Evolutionary conservation across 1,140 invertebrate genomes (phyloP).

Genomic region (Fopius arisanus): DNA sequence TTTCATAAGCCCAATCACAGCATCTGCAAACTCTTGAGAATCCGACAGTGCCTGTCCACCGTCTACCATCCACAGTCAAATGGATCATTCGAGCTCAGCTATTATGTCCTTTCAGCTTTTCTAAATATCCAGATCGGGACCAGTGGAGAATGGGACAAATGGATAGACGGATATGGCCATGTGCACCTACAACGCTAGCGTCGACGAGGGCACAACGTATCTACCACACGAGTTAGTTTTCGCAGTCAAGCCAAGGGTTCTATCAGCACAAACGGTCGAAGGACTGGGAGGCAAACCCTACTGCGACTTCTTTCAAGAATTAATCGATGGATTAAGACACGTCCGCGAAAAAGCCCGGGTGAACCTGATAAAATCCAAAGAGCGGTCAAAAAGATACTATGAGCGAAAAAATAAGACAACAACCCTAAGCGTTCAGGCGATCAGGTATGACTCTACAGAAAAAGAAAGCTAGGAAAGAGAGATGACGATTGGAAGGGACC

Average conservation of each 20-base stretch:
- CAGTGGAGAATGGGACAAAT: neutral
- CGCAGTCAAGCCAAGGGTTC: no score
- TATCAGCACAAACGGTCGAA: neutral
- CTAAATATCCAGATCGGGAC: no score
- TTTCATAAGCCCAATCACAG: no score
- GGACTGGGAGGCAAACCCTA: neutral
- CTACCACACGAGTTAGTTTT: constrained; percentile 12
- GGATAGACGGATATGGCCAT: neutral
- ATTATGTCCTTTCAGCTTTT: no score
- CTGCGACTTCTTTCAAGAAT: neutral
- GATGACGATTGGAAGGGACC: neutral
- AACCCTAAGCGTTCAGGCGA: neutral
- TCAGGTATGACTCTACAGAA: neutral
- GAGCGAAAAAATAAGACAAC: constrained; percentile 6
- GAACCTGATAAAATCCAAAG: constrained; percentile 12
- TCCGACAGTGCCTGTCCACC: no score
- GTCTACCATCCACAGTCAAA: no score
- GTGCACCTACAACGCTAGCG: neutral
- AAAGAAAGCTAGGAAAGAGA: neutral
- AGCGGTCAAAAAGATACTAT: neutral
- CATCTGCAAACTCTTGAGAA: no score
- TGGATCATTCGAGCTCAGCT: no score
- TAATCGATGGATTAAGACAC: neutral
- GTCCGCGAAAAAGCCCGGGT: neutral
- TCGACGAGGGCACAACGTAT: neutral